A percentile compares a stretch with the other conserved stretches of the same genome.
These are phyloP conservation scores for Gallinago jamesoni DNA, from an alignment of 2,113 vertebrate genomes.

Conservation along the genomic window DNA sequence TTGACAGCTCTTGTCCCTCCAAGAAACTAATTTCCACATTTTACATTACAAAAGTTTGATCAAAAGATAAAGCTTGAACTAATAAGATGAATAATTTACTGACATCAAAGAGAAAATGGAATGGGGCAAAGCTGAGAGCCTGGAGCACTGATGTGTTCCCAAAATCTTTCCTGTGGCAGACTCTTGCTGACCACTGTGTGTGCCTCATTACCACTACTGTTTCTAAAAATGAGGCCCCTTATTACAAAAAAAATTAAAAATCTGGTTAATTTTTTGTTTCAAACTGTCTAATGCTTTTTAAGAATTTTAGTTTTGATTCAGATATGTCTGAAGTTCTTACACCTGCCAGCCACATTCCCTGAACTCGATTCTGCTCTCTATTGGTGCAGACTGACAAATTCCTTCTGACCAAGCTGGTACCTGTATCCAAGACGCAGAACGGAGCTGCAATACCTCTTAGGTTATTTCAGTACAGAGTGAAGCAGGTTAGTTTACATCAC, in stretches of 20 bases:
- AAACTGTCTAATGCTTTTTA: neutral
- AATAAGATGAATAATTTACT: slow-evolving; percentile 12
- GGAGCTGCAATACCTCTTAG: neutral
- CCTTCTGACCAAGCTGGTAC: neutral
- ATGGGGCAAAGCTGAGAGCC: neutral
- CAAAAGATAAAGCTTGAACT: slow-evolving; percentile 21
- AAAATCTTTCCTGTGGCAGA: neutral
- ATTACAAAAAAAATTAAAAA: neutral
- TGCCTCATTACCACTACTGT: neutral
- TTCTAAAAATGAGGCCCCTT: neutral
- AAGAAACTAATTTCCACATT: slow-evolving; percentile 49
- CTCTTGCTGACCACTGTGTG: neutral
- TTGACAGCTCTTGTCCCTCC: slow-evolving; percentile 43
- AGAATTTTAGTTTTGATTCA: neutral
- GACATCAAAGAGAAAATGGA: slow-evolving; percentile 23
- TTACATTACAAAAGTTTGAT: neutral
- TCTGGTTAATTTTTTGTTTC: neutral
- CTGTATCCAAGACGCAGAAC: rapidly evolving
- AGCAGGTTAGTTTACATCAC: neutral
- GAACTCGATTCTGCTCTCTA: neutral
- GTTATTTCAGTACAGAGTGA: neutral
- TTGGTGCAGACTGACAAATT: neutral
- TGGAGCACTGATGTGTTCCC: neutral
- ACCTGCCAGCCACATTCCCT: neutral
- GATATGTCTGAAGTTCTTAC: neutral